phyloP scores from a whole-genome alignment of 1,140 invertebrate species.

The Asobara japonica region DNA sequence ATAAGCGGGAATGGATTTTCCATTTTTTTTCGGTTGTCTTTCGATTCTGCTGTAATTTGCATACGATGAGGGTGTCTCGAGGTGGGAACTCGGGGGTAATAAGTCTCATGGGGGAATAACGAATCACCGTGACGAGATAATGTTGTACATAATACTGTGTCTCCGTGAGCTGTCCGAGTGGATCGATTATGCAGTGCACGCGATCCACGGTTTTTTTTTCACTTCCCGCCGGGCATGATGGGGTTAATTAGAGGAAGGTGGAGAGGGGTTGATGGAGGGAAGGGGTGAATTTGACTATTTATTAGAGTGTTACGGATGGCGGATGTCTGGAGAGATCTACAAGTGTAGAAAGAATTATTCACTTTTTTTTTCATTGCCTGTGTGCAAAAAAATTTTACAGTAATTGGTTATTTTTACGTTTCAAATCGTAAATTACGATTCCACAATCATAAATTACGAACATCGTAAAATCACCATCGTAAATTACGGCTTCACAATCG shows the following conservation, averaged over 20 bases:
- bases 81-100: neutral
- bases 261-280: too few species aligned
- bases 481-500: too few species aligned
- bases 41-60: neutral
- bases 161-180: neutral
- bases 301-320: too few species aligned
- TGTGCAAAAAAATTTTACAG: too few species aligned
- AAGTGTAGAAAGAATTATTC: too few species aligned
- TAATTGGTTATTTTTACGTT: too few species aligned
- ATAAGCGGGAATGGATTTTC: constrained; percentile 15
- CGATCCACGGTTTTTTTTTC: neutral
- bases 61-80: neutral
- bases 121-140: constrained; percentile 12
- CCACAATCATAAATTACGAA: too few species aligned
- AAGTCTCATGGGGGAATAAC: constrained; percentile 1
- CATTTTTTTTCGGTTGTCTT: neutral
- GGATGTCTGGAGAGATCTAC: too few species aligned
- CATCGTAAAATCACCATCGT: too few species aligned
- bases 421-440: too few species aligned
- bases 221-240: neutral
- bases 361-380: too few species aligned
- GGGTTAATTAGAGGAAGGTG: neutral
- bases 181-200: constrained; percentile 11
- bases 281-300: too few species aligned
- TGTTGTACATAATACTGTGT: neutral